Percentiles rank a stretch among this genome's conserved stretches.
Evolutionary conservation across 1,140 invertebrate genomes (phyloP).

Genomic region (Metaphire vulgaris): DNA sequence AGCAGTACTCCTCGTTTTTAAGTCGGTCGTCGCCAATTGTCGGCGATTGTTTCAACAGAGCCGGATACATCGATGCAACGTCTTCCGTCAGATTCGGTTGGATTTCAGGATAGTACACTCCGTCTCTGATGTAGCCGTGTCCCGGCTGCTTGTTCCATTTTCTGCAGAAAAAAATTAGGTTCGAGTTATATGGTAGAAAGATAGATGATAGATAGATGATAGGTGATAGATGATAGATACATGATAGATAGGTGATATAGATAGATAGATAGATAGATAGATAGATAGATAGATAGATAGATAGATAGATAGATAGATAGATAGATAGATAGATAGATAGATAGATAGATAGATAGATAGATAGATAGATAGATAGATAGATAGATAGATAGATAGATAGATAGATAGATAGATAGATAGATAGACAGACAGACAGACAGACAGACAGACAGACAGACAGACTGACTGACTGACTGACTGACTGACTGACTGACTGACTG

Average conservation of each 20-base stretch:
- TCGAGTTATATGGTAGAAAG: neutral
- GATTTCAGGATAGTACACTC: neutral
- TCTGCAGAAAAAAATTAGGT: neutral
- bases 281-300: slow-evolving; percentile 10
- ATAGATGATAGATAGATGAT: neutral
- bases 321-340: slow-evolving; percentile 8
- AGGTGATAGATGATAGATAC: neutral
- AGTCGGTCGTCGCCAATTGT: neutral
- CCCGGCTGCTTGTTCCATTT: neutral
- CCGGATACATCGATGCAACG: neutral
- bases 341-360: neutral
- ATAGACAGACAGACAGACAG: no score
- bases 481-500: no score
- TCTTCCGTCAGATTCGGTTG: neutral
- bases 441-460: no score
- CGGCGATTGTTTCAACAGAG: neutral
- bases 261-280: slow-evolving; percentile 10
- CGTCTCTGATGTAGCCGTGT: neutral
- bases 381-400: no score
- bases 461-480: no score
- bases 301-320: slow-evolving; percentile 10
- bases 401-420: no score
- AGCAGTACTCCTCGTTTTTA: neutral
- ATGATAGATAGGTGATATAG: neutral
- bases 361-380: neutral